These are phyloP conservation scores for Phrynosoma blainvillii DNA, from an alignment of 2,113 vertebrate genomes.

Conservation along the genomic window DNA sequence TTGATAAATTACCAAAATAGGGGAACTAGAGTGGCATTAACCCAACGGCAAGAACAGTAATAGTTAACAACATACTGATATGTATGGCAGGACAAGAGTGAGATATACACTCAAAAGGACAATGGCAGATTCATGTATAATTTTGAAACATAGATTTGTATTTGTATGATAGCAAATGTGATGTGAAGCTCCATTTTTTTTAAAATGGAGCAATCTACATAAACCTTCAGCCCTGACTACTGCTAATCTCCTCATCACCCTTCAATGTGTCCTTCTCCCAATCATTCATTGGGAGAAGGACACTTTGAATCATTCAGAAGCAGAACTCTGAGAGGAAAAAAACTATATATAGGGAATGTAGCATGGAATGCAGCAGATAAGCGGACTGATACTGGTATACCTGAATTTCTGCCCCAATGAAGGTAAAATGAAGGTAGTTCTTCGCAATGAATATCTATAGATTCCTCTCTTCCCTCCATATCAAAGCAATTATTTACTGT, in stretches of 20 bases:
- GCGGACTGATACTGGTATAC: not conserved
- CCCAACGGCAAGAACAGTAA: not conserved
- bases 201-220: not conserved
- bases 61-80: not conserved
- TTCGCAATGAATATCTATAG: not conserved
- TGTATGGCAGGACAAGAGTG: not conserved
- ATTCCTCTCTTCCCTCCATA: not conserved
- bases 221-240: not conserved
- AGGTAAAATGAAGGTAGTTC: not conserved
- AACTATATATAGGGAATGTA: not conserved
- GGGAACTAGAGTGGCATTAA: not conserved
- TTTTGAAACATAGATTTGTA: not conserved
- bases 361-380: not conserved
- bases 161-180: not conserved
- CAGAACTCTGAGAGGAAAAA: not conserved
- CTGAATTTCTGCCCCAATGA: not conserved
- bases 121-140: not conserved
- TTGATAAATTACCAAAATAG: constrained; percentile 17
- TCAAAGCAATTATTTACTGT: not conserved
- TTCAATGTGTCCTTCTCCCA: not conserved
- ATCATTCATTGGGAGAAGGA: not conserved
- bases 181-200: not conserved
- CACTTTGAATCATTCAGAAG: not conserved
- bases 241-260: too few species aligned
- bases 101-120: not conserved